Base-by-base conservation (phyloP, 2,888 invertebrate genomes). In the Tachina lurida region DNA sequence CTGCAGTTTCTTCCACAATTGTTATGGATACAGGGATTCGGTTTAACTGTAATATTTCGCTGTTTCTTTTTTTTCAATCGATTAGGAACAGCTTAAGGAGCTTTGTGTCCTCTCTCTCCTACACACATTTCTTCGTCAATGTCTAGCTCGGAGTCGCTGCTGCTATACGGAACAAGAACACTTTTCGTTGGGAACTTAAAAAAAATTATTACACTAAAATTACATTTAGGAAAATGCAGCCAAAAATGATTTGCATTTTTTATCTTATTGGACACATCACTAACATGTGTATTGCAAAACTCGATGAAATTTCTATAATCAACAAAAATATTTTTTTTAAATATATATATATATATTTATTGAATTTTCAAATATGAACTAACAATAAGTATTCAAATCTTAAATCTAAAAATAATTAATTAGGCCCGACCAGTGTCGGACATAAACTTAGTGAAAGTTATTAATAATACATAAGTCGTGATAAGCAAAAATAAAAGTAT, bases 231-330 rank as follows among this genome's bases (percentile, higher is more conserved):
- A 54, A 19, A 54, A 54, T n/a, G 54, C 54, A 47, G 54, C 58
- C 31, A 22, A 58, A 58, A 22, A 22, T 58, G 31, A 31, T 58
- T 58, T 58, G 22, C 58, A 52, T 52, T 52, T 52, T 52, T 52
- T 52, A 52, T 52, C 15, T 52, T 52, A 58, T 58, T 58, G 58
- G 10, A 58, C 58, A 58, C 58, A 58, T 22, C 19, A 22, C 58
- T 31, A 31, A 52, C 52, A 52, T 52, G 17, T 52, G 52, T 52
- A 52, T 52, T 52, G 52, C 52, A 52, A 52, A 52, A 52, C 52
- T 52, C 58, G 31, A 58, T 22, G 58, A 58, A 58, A 58, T 58
- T 58, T 58, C 58, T 31, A 58, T 58, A 22, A 58, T 58, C 58
- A 58, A 58, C 58, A 58, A 58, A 58, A 58, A 31, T 22, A 58